These are phyloP conservation scores for Meriones unguiculatus DNA, from an alignment of 2,113 vertebrate genomes.

Conservation along the genomic window DNA sequence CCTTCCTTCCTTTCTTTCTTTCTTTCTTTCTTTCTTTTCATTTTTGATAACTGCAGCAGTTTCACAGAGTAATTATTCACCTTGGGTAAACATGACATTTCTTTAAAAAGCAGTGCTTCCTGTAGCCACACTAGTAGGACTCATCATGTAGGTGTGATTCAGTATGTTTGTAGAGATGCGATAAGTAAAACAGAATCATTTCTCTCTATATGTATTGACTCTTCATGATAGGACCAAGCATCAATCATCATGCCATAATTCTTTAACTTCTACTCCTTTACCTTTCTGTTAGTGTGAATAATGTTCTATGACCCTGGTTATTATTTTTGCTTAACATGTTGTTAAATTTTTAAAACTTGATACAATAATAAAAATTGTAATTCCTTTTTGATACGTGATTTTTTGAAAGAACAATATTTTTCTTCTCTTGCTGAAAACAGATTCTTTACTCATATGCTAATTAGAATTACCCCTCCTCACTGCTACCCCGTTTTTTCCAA, in stretches of 20 bases:
- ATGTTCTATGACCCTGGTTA: not conserved
- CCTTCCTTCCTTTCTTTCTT: too few species aligned
- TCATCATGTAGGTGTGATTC: not conserved
- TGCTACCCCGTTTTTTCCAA: not conserved
- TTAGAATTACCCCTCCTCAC: not conserved
- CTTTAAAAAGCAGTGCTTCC: not conserved
- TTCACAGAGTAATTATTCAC: not conserved
- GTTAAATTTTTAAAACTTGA: too few species aligned
- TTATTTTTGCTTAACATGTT: not conserved
- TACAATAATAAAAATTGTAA: too few species aligned
- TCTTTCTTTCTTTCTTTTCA: too few species aligned
- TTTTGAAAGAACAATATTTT: not conserved
- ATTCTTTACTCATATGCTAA: not conserved
- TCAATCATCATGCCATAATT: not conserved
- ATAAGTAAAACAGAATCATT: not conserved
- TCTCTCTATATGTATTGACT: not conserved
- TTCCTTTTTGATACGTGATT: not conserved
- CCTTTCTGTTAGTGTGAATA: not conserved
- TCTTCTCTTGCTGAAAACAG: not conserved
- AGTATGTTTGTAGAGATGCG: not conserved
- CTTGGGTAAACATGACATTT: not conserved
- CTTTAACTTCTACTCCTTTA: not conserved
- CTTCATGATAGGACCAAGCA: not conserved
- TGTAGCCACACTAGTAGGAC: too few species aligned
- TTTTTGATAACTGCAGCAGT: not conserved